Base-by-base conservation (phyloP, 2,113 vertebrate species). In the Anarrhichthys ocellatus region DNA sequence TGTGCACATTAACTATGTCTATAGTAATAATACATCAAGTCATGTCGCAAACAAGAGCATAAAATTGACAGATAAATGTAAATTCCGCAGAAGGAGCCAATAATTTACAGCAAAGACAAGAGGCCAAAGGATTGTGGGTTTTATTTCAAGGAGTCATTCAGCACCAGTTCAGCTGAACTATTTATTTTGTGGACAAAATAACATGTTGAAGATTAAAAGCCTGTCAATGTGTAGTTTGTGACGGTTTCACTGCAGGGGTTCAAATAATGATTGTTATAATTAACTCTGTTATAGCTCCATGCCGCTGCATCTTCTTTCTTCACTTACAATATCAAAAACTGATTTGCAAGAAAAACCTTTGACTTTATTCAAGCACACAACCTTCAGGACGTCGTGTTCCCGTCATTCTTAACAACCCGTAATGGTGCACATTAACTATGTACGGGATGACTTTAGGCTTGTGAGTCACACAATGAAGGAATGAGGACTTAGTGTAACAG, bases 21-120 rank as follows among this genome's bases (percentile, higher is more conserved):
- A 66, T 24, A 46, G 34, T 34, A 29, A 69, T 69, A 69, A 63
- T 63, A 54, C 13, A 52, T 67, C 3, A 36, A 52, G 44, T 44
- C 40, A 52, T 65, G n/a, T 36, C 6, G 32, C 40, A 61, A 82
- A n/a, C 48, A 78, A 78, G 34, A 74, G 6, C 54, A 5, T 52
- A 54, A 44, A 50, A 44, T 38, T 68, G 62, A 46, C 68, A 81
- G 46, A 46, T 5, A 46, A 62, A 68, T 70, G 29, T 59, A 48
- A 66, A 76, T 24, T 54, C 4, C 1, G 20, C n/a, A 32, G 14
- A 42, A 24, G 24, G 27, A 59, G 38, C 24, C 11, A 36, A 36
- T 40, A 38, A 29, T 36, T 68, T n/a, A 67, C 27, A 69, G 18
- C 14, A 29, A 17, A 52, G 48, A 52, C 50, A 36, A 52, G 50